Conservation (phyloP, 2,797 vertebrate species). For the Arctocebus calabarensis region DNA sequence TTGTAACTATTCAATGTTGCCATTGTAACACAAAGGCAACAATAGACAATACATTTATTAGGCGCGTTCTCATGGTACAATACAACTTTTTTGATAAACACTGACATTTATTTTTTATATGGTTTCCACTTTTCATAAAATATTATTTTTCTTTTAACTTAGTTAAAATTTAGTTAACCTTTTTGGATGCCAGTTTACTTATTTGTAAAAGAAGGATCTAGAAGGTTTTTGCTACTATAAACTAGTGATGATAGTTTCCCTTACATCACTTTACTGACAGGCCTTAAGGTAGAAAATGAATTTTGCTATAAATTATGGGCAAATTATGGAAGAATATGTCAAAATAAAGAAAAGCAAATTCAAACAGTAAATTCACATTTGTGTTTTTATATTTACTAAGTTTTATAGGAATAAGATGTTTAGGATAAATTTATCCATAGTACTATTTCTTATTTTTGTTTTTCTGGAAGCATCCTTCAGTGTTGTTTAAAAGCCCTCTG, state of each 20-base stretch:
- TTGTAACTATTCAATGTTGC: neutral
- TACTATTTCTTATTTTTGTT: conserved; percentile 13
- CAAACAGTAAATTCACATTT: neutral
- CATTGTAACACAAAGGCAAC: neutral
- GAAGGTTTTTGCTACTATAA: neutral
- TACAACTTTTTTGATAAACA: neutral
- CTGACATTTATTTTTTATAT: neutral
- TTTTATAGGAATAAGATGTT: neutral
- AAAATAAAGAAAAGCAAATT: neutral
- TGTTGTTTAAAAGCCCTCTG: neutral
- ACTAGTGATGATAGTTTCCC: neutral
- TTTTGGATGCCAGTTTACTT: neutral
- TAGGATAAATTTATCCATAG: neutral
- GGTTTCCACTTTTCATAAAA: neutral
- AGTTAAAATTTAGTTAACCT: neutral
- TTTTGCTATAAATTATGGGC: neutral
- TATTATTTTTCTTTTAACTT: neutral
- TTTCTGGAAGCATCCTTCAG: neutral
- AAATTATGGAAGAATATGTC: neutral
- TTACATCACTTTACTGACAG: neutral
- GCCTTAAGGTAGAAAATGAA: neutral
- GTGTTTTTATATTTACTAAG: neutral
- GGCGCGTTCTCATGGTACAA: neutral
- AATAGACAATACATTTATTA: neutral
- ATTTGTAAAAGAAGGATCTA: neutral